phyloP scores from a whole-genome alignment of 2,113 vertebrate genomes.

The Noctilio leporinus region DNA sequence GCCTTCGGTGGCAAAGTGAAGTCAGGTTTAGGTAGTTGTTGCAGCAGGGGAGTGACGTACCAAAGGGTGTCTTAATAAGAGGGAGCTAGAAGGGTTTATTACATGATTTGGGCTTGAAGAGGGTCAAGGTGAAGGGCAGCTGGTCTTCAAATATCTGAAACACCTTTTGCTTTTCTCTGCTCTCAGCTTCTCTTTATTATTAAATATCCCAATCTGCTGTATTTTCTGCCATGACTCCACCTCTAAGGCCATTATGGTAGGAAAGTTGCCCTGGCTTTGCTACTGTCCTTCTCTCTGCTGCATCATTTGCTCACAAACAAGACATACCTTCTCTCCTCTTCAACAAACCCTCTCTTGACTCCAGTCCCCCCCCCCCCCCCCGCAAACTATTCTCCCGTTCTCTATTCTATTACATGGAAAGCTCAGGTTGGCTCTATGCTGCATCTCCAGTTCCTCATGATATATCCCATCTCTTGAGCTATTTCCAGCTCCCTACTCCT shows the following conservation, averaged over 20 bases:
- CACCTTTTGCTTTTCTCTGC: neutral
- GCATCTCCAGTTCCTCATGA: neutral
- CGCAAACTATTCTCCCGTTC: neutral
- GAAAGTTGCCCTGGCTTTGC: neutral
- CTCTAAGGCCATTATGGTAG: neutral
- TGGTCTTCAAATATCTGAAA: neutral
- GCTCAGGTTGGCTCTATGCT: neutral
- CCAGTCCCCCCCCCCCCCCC: too few species aligned
- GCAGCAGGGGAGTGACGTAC: rapidly evolving
- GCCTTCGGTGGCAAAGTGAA: neutral
- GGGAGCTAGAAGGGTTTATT: neutral
- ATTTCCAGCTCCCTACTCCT: neutral
- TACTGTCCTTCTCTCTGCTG: neutral
- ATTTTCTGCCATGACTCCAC: neutral
- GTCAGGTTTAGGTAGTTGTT: neutral
- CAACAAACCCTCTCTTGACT: neutral
- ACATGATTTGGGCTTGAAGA: neutral
- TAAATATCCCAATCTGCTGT: neutral
- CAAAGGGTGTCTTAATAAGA: neutral
- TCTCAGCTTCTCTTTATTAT: neutral
- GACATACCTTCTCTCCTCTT: neutral
- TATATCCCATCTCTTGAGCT: neutral
- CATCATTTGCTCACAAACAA: neutral
- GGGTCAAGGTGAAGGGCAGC: neutral
- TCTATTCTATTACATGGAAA: neutral